Evolutionary conservation across 2,888 invertebrate genomes (phyloP).

Genomic region (Rhingia rostrata): DNA sequence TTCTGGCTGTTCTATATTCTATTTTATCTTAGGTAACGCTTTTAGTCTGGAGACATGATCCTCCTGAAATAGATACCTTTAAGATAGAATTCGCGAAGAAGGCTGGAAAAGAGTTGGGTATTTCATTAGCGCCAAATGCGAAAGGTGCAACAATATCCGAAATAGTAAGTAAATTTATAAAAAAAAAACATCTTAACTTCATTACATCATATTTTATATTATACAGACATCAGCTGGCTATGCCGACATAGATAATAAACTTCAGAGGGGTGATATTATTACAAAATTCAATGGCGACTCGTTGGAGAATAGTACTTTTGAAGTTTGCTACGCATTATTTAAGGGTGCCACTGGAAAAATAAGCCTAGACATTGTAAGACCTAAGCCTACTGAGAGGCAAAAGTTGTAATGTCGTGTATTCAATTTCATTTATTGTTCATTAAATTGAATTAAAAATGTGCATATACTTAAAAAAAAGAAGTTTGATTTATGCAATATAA

Average conservation of each 20-base stretch:
- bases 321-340: slow-evolving; percentile 94
- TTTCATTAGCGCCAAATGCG: slow-evolving; percentile 92
- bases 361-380: slow-evolving; percentile 92
- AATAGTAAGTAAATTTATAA: slow-evolving; percentile 87
- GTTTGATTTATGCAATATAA: background rate
- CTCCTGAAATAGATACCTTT: slow-evolving; percentile 89
- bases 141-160: slow-evolving; percentile 96
- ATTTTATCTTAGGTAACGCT: slow-evolving; percentile 88
- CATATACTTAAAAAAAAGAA: background rate
- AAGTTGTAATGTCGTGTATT: slow-evolving; percentile 38
- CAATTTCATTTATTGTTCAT: background rate
- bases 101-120: slow-evolving; percentile 93
- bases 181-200: background rate
- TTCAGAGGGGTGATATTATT: slow-evolving; percentile 96
- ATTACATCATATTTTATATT: slow-evolving; percentile 6
- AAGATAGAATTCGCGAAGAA: slow-evolving; percentile 94
- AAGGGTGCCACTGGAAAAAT: slow-evolving; percentile 94
- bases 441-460: slow-evolving; percentile 3
- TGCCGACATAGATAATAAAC: slow-evolving; percentile 93
- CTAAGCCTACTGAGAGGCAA: slow-evolving; percentile 85
- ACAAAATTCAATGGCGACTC: slow-evolving; percentile 94
- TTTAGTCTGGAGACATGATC: slow-evolving; percentile 91
- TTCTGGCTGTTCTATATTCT: background rate
- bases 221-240: slow-evolving; percentile 92
- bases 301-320: slow-evolving; percentile 88